Conservation (phyloP, 2,797 vertebrate genomes). For the Microctenopoma steveboyesi region DNA sequence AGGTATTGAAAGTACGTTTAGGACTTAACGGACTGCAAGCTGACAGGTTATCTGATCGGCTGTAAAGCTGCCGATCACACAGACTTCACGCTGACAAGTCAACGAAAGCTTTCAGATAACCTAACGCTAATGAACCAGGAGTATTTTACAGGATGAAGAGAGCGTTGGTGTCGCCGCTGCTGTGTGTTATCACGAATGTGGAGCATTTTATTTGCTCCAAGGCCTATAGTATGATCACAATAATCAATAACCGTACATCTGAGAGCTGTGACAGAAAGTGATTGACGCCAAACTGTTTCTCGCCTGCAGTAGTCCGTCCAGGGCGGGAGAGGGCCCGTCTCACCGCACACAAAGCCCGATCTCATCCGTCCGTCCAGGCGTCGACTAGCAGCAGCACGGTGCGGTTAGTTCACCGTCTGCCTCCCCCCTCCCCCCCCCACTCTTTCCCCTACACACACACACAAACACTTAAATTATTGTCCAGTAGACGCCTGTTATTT, state of each 20-base stretch:
- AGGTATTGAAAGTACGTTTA: slow-evolving; percentile 1
- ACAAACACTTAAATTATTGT: background rate
- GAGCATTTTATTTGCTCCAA: slow-evolving; percentile 60
- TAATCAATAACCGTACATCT: slow-evolving; percentile 79
- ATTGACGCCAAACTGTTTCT: slow-evolving; percentile 84
- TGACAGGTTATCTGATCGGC: slow-evolving; percentile 44
- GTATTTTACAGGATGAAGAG: slow-evolving; percentile 30
- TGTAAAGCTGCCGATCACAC: slow-evolving; percentile 64
- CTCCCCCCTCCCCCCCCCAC: slow-evolving; percentile 19
- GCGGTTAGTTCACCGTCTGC: slow-evolving; percentile 86
- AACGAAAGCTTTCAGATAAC: slow-evolving; percentile 73
- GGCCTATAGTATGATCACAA: slow-evolving; percentile 77
- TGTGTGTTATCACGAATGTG: slow-evolving; percentile 39
- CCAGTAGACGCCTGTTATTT: background rate
- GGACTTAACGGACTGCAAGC: slow-evolving; percentile 53
- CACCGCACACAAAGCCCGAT: slow-evolving; percentile 85
- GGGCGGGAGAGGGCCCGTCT: slow-evolving; percentile 85
- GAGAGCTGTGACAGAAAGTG: slow-evolving; percentile 80
- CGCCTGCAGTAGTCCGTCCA: slow-evolving; percentile 85
- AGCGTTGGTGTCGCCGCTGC: slow-evolving; percentile 35
- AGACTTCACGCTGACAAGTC: slow-evolving; percentile 49
- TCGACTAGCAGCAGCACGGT: slow-evolving; percentile 86
- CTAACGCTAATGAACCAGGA: slow-evolving; percentile 56
- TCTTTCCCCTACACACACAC: slow-evolving; percentile 2
- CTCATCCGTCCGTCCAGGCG: slow-evolving; percentile 81